phyloP scores from a whole-genome alignment of 2,888 invertebrate genomes.

The Cremastobaeus sp. region DNA sequence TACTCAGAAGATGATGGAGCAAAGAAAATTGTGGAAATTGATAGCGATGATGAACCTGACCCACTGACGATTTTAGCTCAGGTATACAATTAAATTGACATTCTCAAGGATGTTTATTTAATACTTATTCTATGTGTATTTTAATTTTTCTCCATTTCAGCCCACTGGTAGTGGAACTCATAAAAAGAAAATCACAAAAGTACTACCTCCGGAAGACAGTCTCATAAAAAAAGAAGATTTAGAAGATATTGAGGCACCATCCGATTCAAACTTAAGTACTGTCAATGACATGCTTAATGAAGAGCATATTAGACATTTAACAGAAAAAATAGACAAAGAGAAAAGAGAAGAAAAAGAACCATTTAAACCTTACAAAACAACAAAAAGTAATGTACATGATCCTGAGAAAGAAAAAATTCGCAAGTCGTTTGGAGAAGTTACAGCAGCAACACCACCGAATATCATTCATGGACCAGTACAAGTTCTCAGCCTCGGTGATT shows the following conservation, averaged over 20 bases:
- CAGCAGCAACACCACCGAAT: conserved; percentile 83
- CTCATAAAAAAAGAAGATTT: conserved; percentile 80
- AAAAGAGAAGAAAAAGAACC: conserved; percentile 71
- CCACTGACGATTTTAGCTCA: conserved; percentile 82
- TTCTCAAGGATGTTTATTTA: not conserved
- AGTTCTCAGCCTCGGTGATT: conserved; percentile 80
- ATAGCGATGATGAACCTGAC: conserved; percentile 82
- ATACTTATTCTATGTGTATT: not conserved
- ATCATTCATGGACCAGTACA: conserved; percentile 80
- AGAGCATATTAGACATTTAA: conserved; percentile 80
- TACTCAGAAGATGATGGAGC: conserved; percentile 71
- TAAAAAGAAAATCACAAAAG: conserved; percentile 79
- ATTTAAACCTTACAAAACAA: conserved; percentile 82
- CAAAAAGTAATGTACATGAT: conserved; percentile 80
- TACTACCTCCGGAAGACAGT: conserved; percentile 78
- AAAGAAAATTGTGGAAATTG: conserved; percentile 79
- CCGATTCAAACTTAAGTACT: not conserved
- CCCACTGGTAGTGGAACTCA: conserved; percentile 78
- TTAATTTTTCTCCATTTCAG: conserved; percentile 64
- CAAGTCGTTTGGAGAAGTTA: conserved; percentile 82
- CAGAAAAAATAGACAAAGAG: conserved; percentile 79
- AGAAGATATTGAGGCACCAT: conserved; percentile 75
- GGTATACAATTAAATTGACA: conserved; percentile 58
- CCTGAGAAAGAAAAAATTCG: conserved; percentile 80
- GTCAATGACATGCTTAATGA: conserved; percentile 25